These are phyloP conservation scores for Protomyctophum bolini DNA, from an alignment of 2,113 vertebrate genomes.

Conservation along the genomic window DNA sequence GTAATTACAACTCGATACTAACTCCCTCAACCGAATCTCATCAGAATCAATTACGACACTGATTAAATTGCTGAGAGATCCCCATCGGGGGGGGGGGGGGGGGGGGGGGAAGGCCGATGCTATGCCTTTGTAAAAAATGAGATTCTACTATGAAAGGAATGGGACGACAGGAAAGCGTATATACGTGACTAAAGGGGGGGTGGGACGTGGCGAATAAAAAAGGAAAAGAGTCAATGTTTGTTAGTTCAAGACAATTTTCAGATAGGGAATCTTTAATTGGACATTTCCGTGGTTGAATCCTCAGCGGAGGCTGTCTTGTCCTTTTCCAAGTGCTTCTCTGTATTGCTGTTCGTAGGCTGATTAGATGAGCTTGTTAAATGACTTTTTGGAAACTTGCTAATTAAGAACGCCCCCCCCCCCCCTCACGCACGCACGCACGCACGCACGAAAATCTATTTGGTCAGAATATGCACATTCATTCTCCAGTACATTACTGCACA, in stretches of 20 bases:
- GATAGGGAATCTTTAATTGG: slow-evolving; percentile 41
- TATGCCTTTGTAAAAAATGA: slow-evolving; percentile 59
- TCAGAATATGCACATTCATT: no score
- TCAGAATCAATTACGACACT: slow-evolving; percentile 81
- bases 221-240: slow-evolving; percentile 25
- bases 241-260: slow-evolving; percentile 27
- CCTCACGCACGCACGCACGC: no score
- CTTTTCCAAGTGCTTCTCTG: slow-evolving; percentile 20
- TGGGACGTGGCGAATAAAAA: background rate
- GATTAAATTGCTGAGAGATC: slow-evolving; percentile 79
- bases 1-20: slow-evolving; percentile 80
- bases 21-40: slow-evolving; percentile 79
- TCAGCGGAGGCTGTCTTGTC: slow-evolving; percentile 9
- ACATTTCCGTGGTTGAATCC: slow-evolving; percentile 33
- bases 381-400: slow-evolving; percentile 53
- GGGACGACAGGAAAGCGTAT: slow-evolving; percentile 19
- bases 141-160: slow-evolving; percentile 24
- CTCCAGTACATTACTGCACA: no score
- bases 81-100: slow-evolving; percentile 67
- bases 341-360: slow-evolving; percentile 49
- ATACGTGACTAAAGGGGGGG: background rate
- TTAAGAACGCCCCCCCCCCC: slow-evolving; percentile 29
- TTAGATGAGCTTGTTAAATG: slow-evolving; percentile 54
- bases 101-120: slow-evolving; percentile 47
- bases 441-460: no score